Evolutionary conservation across 1,140 invertebrate genomes (phyloP).

Genomic region (Dendroctonus ponderosae): DNA sequence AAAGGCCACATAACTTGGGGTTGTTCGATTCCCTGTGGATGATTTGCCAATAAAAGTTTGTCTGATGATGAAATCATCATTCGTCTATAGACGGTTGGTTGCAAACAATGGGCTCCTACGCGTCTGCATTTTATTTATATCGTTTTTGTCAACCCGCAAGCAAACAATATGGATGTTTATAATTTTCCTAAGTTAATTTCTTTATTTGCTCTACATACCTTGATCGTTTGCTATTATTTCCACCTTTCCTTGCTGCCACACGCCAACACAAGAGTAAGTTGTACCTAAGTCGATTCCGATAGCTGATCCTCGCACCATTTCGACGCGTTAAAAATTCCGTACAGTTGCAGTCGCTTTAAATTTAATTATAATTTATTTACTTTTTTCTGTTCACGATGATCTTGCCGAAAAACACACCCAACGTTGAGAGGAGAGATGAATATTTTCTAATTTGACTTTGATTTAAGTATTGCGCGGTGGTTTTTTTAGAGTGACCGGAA

Average conservation of each 20-base stretch:
- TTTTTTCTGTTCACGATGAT: neutral
- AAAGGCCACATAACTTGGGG: constrained; percentile 87
- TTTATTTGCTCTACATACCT: constrained; percentile 47
- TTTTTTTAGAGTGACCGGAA: neutral
- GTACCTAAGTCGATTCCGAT: constrained; percentile 79
- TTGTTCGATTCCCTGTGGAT: constrained; percentile 73
- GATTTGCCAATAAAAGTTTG: neutral
- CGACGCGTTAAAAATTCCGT: neutral
- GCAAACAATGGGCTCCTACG: too few relatives aligned
- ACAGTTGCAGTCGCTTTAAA: neutral
- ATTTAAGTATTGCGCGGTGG: neutral
- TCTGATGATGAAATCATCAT: neutral
- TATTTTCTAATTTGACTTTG: constrained; percentile 12
- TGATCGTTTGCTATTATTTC: constrained; percentile 95
- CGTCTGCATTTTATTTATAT: too few relatives aligned
- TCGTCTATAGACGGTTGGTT: too few relatives aligned
- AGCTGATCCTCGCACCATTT: constrained; percentile 76
- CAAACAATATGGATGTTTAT: too few relatives aligned
- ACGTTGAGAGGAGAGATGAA: neutral
- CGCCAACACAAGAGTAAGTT: constrained; percentile 79
- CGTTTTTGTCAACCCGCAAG: too few relatives aligned
- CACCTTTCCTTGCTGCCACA: constrained; percentile 82
- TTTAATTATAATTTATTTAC: neutral
- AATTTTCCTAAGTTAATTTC: too few relatives aligned
- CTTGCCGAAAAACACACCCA: too few relatives aligned